Percentiles rank a stretch among this genome's conserved stretches.
These are phyloP conservation scores for pig (Sus scrofa) DNA, from an alignment of 2,113 vertebrate genomes.

Conservation along the genomic window DNA sequence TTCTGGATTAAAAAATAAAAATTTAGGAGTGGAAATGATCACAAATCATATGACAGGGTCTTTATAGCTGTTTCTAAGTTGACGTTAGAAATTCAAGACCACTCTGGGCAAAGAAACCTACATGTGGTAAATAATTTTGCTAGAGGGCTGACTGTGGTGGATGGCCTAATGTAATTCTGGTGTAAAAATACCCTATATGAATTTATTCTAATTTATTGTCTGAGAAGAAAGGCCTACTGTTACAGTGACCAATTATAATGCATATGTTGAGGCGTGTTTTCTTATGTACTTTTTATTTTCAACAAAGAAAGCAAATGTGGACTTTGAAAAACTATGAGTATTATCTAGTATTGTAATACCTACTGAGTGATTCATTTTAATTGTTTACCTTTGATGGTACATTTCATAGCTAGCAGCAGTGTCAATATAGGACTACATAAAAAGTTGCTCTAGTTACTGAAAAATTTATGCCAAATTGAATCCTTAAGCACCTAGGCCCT, in stretches of 20 bases:
- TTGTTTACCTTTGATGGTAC: slow-evolving; percentile 3
- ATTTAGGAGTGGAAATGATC: not conserved
- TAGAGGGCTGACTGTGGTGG: not conserved
- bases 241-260: not conserved
- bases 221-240: not conserved
- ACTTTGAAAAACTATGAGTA: not conserved
- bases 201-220: not conserved
- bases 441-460: not conserved
- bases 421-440: not conserved
- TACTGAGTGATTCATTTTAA: not conserved
- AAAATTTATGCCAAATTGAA: not conserved
- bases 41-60: not conserved
- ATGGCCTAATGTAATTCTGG: not conserved
- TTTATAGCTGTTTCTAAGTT: not conserved
- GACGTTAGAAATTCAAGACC: not conserved
- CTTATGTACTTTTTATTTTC: not conserved
- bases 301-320: not conserved
- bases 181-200: not conserved
- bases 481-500: no score
- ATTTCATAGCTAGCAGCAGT: not conserved
- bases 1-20: not conserved
- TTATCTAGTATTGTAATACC: not conserved
- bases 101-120: no score
- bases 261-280: not conserved
- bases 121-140: not conserved